phyloP scores from a whole-genome alignment of 1,140 invertebrate genomes.

The Apocrypta bakeri region DNA sequence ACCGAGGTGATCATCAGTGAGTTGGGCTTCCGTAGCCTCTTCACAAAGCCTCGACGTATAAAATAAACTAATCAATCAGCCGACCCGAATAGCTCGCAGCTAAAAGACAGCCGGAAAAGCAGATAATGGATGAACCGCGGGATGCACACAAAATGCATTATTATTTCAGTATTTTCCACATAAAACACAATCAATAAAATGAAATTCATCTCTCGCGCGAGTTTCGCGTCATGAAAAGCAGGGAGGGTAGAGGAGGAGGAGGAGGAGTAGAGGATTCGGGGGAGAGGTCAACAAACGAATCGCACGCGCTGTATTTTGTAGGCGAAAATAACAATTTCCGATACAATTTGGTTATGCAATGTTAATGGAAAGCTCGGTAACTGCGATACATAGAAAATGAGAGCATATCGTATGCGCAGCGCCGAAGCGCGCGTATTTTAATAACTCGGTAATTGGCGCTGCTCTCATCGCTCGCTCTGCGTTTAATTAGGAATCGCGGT shows the following conservation, averaged over 20 bases:
- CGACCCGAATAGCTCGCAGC: background rate
- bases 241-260: too few relatives aligned
- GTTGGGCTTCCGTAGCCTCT: too few relatives aligned
- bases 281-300: conserved; percentile 44
- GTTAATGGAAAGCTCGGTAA: conserved; percentile 26
- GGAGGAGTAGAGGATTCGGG: too few relatives aligned
- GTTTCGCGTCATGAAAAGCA: background rate
- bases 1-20: too few relatives aligned
- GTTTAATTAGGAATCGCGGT: conserved; percentile 52
- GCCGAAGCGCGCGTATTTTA: conserved; percentile 37
- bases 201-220: background rate
- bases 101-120: background rate
- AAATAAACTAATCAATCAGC: conserved; percentile 17
- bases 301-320: background rate
- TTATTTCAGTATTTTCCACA: conserved; percentile 19
- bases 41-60: background rate
- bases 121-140: conserved; percentile 11
- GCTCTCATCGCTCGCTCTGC: background rate
- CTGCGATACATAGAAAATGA: conserved; percentile 20
- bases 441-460: conserved; percentile 50
- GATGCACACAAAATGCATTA: background rate
- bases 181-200: conserved; percentile 18
- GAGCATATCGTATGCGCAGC: background rate
- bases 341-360: conserved; percentile 49
- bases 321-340: conserved; percentile 58